Base-by-base conservation (phyloP, 2,113 vertebrate genomes). In the Hepsetus odoe region DNA sequence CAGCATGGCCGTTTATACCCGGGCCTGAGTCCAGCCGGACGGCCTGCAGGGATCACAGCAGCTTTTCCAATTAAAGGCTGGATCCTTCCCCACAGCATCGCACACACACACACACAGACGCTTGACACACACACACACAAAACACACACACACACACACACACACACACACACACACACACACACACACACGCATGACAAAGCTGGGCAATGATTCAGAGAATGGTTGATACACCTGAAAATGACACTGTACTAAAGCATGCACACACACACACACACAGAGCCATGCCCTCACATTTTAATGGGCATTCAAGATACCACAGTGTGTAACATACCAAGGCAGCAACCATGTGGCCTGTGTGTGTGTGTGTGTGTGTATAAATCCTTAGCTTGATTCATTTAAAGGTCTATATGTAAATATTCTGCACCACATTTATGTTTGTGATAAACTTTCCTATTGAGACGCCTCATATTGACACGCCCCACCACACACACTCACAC, bases 21-120 rank as follows among this genome's bases (percentile, higher is more conserved):
- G 51, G 61, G 53, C 42, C 42, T 40, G 46, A 11, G 22, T 78
- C 74, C 64, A 69, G 51, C 46, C 9, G 14, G 66, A 56, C 77
- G 30, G 62, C 16, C 51, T 71, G 42, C 46, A 55, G 73, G 74
- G 72, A 80, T 72, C 33, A 33, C 24, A 80, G 76, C 16, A 82
- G 77, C 68, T 80, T 85, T 84, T 74, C 42, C 40, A 72, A 51
- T 68, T 58, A 35, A 76, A 70, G 44, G 30, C 71, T 42, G 22
- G 44, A 26, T n/a, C 62, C 76, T 74, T 80, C 51, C 33, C n/a
- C 49, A 40, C 32, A 49, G 26, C 38, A 0, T 24, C n/a, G 46
- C 46, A 61, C 62, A 22, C 65, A 66, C 46, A 55, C 59, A 49
- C 22, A 65, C 64, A n/a, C n/a, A n/a, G n/a, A n/a, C n/a, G n/a